A percentile compares a stretch with the other conserved stretches of the same genome.
These are phyloP conservation scores for Actenoides hombroni DNA, from an alignment of 2,113 vertebrate genomes.

Conservation along the genomic window DNA sequence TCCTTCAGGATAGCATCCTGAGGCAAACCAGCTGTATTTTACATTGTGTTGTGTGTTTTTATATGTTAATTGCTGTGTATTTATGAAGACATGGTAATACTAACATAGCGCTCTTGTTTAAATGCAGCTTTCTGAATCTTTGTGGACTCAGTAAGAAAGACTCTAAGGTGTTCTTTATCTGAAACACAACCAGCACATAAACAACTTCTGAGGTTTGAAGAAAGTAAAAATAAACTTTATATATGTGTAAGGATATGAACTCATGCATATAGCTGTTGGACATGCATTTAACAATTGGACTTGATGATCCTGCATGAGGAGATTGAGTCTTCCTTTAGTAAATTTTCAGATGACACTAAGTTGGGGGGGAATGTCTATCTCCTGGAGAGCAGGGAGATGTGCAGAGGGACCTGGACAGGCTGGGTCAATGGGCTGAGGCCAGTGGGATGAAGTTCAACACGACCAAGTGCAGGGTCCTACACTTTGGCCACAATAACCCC, in stretches of 20 bases:
- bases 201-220: not conserved
- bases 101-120: not conserved
- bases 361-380: no score
- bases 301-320: no score
- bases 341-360: no score
- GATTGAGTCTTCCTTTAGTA: no score
- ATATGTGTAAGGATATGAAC: not conserved
- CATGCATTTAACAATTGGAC: no score
- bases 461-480: no score
- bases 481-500: no score
- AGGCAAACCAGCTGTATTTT: constrained; percentile 28
- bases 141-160: not conserved
- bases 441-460: no score
- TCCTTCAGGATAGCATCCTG: not conserved
- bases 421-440: no score
- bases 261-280: not conserved
- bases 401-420: no score
- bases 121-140: not conserved
- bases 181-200: not conserved
- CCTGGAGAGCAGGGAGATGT: no score
- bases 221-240: not conserved
- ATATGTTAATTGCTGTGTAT: not conserved
- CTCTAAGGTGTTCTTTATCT: not conserved
- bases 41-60: not conserved
- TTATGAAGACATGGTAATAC: not conserved